Conservation (phyloP, 2,888 invertebrate genomes). For the Leptopterna dolabrata region DNA sequence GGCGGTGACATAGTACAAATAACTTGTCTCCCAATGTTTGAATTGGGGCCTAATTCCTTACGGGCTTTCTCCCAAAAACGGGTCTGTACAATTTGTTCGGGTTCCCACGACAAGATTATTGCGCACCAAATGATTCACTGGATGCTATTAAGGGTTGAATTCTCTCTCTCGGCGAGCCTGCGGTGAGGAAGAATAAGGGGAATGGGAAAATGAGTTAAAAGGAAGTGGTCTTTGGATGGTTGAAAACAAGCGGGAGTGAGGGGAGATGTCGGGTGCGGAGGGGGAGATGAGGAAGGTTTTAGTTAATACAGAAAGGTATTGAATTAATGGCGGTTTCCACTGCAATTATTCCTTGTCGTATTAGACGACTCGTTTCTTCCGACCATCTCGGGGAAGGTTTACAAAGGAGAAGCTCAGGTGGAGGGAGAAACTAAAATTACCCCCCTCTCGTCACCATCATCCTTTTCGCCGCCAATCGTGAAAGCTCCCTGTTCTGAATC, state of each 20-base stretch:
- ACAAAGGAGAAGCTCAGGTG: background rate
- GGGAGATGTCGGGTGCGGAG: background rate
- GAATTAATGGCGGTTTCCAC: constrained; percentile 51
- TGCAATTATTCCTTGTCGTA: constrained; percentile 52
- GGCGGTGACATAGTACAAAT: background rate
- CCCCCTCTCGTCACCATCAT: background rate
- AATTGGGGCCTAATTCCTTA: background rate
- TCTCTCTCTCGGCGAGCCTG: constrained; percentile 3
- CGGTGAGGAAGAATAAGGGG: constrained; percentile 44
- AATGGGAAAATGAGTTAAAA: constrained; percentile 45
- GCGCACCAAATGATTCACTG: constrained; percentile 44
- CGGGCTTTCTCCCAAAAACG: background rate
- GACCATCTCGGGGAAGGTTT: background rate
- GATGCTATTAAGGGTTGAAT: constrained; percentile 32
- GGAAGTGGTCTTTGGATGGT: constrained; percentile 23
- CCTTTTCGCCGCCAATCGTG: constrained; percentile 25
- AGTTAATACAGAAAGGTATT: constrained; percentile 47
- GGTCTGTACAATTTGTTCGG: constrained; percentile 39
- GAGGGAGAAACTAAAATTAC: background rate
- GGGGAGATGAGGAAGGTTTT: background rate
- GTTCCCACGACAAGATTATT: constrained; percentile 51
- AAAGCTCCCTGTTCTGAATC: background rate
- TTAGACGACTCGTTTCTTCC: constrained; percentile 49
- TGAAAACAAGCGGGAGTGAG: background rate
- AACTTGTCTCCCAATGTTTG: background rate